Evolutionary conservation across 2,888 invertebrate genomes (phyloP).

Genomic region (Ecdyonurus torrentis): DNA sequence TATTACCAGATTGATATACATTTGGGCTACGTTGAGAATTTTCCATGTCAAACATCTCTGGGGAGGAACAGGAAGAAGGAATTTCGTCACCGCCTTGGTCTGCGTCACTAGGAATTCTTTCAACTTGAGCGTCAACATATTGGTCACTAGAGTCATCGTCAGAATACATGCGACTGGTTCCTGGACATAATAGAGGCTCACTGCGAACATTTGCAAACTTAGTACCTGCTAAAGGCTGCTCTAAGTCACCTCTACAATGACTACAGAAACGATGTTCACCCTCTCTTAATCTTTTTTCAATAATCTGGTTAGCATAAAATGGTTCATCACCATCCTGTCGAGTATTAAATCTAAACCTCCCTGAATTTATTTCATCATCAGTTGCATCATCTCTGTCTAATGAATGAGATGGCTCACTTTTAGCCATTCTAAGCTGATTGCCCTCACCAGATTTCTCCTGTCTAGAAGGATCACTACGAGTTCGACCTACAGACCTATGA

Average conservation of each 20-base stretch:
- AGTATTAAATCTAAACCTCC: not conserved
- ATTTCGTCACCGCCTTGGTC: not conserved
- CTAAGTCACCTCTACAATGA: not conserved
- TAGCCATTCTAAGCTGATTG: not conserved
- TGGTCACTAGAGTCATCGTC: slow-evolving; percentile 2
- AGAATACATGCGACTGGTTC: slow-evolving; percentile 1
- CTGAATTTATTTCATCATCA: not conserved
- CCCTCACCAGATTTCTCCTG: not conserved
- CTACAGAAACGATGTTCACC: not conserved
- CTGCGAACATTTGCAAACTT: not conserved
- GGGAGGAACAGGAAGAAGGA: slow-evolving; percentile 1
- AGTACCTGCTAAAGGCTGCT: not conserved
- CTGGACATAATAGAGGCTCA: not conserved
- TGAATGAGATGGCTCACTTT: not conserved
- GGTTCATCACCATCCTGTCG: not conserved
- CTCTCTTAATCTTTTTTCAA: not conserved
- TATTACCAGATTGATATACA: not conserved
- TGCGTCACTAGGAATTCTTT: not conserved
- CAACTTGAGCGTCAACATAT: not conserved
- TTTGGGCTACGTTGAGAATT: not conserved
- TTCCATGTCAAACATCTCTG: not conserved
- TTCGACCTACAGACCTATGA: slow-evolving; percentile 65
- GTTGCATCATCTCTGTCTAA: not conserved
- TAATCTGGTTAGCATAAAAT: not conserved
- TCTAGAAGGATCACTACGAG: slow-evolving; percentile 65